Percentiles rank a stretch among this genome's conserved stretches.
Evolutionary conservation across 1,140 invertebrate species (phyloP).

Genomic region (Probaryconus sp.): DNA sequence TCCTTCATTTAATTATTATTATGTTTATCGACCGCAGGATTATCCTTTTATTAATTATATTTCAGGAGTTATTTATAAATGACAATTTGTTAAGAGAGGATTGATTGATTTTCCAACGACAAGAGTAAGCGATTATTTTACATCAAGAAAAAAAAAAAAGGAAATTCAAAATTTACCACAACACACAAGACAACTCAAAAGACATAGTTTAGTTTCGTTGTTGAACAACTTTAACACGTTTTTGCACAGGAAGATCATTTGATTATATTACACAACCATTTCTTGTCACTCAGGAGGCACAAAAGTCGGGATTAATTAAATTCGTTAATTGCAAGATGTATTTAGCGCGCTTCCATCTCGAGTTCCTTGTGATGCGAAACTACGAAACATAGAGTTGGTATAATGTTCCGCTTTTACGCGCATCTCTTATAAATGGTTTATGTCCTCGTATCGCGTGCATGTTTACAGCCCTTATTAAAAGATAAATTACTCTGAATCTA

Average conservation of each 20-base stretch:
- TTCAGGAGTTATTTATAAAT: no score
- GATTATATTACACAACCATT: conserved; percentile 71
- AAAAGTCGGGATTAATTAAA: conserved; percentile 76
- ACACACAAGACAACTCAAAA: no score
- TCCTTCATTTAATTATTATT: conserved; percentile 43
- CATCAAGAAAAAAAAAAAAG: no score
- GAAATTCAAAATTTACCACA: no score
- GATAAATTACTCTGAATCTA: conserved; percentile 9
- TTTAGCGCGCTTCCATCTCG: conserved; percentile 64
- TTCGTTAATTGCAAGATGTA: conserved; percentile 76
- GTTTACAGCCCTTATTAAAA: conserved; percentile 32
- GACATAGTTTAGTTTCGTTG: conserved; percentile 1
- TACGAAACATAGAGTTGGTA: conserved; percentile 32
- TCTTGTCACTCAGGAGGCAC: conserved; percentile 66
- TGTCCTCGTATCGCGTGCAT: conserved; percentile 9
- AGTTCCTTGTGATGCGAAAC: conserved; percentile 39
- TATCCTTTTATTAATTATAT: no score
- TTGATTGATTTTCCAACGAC: no score
- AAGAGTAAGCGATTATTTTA: no score
- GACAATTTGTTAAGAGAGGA: background rate
- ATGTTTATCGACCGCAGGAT: conserved; percentile 14
- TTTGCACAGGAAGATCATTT: conserved; percentile 53
- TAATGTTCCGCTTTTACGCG: conserved; percentile 33
- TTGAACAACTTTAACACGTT: conserved; percentile 2
- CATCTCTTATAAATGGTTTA: conserved; percentile 42